Evolutionary conservation across 2,797 vertebrate species (phyloP).

Genomic region (Propithecus deckenii): DNA sequence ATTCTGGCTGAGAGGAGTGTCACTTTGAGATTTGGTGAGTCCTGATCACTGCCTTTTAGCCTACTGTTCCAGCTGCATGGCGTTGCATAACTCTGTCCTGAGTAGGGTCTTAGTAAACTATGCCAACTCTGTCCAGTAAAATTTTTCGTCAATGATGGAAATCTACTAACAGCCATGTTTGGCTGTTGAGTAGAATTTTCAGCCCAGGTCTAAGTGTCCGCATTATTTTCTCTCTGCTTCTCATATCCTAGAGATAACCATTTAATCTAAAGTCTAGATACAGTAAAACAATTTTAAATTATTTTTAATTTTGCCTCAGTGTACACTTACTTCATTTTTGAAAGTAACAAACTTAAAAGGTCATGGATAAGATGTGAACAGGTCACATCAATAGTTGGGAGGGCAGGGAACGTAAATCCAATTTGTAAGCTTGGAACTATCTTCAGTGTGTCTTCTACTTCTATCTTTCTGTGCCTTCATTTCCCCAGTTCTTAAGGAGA

Average conservation of each 20-base stretch:
- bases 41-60: neutral
- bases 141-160: neutral
- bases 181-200: neutral
- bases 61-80: neutral
- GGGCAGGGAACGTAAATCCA: neutral
- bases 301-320: neutral
- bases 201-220: neutral
- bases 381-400: neutral
- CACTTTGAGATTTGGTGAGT: neutral
- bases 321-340: neutral
- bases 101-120: neutral
- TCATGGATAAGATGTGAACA: neutral
- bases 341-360: neutral
- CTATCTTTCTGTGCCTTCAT: neutral
- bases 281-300: neutral
- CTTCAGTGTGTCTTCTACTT: neutral
- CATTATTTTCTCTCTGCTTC: neutral
- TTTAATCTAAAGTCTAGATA: neutral
- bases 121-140: neutral
- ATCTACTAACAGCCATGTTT: neutral
- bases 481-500: constrained; percentile 10
- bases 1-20: neutral
- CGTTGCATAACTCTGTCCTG: neutral
- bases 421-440: neutral
- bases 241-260: neutral